phyloP scores from a whole-genome alignment of 2,113 vertebrate genomes.

The Eublepharis macularius region DNA sequence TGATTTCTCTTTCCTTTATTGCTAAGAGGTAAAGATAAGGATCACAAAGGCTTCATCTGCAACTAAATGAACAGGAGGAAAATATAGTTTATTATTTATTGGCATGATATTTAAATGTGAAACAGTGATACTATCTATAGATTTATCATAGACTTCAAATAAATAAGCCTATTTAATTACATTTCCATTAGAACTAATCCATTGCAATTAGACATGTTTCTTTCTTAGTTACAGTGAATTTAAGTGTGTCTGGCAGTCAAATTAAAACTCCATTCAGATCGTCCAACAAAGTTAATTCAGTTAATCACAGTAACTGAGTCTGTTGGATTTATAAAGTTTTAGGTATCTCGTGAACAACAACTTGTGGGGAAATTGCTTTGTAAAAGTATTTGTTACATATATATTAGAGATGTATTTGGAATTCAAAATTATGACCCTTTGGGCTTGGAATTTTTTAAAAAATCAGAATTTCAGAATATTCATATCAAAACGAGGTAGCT shows the following conservation, averaged over 20 bases:
- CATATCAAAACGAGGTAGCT: too few relatives aligned
- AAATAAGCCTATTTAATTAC: slow-evolving; percentile 13
- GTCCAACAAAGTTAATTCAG: neutral
- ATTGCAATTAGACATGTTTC: neutral
- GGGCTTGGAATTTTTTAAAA: too few relatives aligned
- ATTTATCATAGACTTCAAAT: neutral
- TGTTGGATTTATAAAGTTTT: neutral
- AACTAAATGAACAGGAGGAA: neutral
- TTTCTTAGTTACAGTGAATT: neutral
- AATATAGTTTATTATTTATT: neutral
- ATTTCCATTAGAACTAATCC: neutral
- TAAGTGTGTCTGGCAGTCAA: neutral
- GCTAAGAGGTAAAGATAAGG: neutral
- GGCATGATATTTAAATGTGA: slow-evolving; percentile 8
- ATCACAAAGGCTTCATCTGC: neutral
- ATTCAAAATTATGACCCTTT: too few relatives aligned
- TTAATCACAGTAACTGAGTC: neutral
- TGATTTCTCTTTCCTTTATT: neutral
- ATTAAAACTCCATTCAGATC: neutral
- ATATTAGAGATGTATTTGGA: too few relatives aligned
- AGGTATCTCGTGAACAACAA: neutral
- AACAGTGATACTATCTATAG: neutral
- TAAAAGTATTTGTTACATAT: too few relatives aligned
- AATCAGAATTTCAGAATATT: too few relatives aligned
- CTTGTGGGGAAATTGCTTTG: too few relatives aligned